Base-by-base conservation (phyloP, 1,140 invertebrate genomes). In the Drosophila murphyi region DNA sequence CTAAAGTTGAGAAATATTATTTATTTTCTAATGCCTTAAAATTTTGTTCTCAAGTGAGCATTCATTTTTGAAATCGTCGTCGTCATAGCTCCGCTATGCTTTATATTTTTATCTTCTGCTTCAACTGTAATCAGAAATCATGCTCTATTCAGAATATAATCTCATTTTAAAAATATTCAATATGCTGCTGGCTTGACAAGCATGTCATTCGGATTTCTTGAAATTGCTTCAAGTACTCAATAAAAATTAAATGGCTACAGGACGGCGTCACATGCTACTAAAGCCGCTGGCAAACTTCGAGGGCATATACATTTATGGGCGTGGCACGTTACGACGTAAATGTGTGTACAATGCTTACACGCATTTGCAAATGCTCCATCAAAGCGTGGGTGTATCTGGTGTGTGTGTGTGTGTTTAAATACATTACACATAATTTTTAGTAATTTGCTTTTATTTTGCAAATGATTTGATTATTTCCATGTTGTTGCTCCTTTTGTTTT, bases 391-490 rank as follows among this genome's bases (percentile, higher is more conserved):
- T 34, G 28, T 59, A 1, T 20, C 47, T 39, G 29, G 39, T 32
- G 34, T 45, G 62, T 31, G 32, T 29, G 37, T 31, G 39, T 45
- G 61, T 47, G 37, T 59, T 55, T 59, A 78, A 71, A 75, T 48
- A 80, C 67, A 83, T 80, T 72, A 83, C 72, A 82, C 72, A 80
- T 73, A 88, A 88, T 83, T 88, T 74, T 71, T 63, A 68, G 72
- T 83, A 83, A 87, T 87, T 87, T 87, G 69, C 72, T 80, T 88
- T 88, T 74, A 88, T 83, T 87, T 82, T 72, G 72, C 68, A 82
- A 87, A 87, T 88, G 80, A 88, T 88, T 88, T 87, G 83, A 87
- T 87, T 87, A 82, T 75, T 78, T 78, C 59, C 71, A 68, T 85
- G 61, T 57, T 62, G 54, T 72, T 65, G 64, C 76, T 86, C 48